A percentile compares a stretch with the other conserved stretches of the same genome.
Conservation (phyloP, 2,888 invertebrate species). For the Platycnemis pennipes region DNA sequence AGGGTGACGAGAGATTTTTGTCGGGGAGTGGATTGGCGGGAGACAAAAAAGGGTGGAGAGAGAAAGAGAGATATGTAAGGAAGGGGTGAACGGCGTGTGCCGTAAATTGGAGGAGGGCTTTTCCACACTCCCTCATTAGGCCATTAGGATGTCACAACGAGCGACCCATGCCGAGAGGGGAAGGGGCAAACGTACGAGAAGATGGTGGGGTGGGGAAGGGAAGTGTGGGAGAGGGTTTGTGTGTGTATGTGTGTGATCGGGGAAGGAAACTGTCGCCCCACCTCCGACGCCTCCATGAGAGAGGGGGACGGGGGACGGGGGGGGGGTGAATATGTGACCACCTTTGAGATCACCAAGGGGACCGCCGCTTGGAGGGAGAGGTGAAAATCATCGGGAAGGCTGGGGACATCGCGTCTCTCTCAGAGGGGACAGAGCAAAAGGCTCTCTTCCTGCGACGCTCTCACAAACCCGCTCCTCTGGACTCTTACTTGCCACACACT, state of each 20-base stretch:
- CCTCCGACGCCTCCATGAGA: not conserved
- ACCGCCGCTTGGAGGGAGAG: not conserved
- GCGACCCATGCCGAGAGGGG: not conserved
- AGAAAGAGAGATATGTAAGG: not conserved
- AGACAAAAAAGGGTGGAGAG: not conserved
- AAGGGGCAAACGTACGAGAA: not conserved
- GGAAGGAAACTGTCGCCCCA: not conserved
- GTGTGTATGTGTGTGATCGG: not conserved
- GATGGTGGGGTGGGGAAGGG: not conserved
- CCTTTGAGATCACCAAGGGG: not conserved
- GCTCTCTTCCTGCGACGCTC: no score
- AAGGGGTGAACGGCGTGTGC: conserved; percentile 50
- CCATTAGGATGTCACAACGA: conserved; percentile 58
- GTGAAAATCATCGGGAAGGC: no score
- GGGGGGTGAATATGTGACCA: not conserved
- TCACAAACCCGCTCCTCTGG: no score
- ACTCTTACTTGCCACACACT: no score
- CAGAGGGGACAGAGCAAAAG: no score
- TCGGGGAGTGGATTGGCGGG: not conserved
- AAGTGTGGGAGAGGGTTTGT: not conserved
- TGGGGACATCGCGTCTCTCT: no score
- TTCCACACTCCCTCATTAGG: conserved; percentile 63
- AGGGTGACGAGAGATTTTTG: not conserved
- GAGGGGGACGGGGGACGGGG: not conserved
- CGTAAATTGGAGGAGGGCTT: conserved; percentile 14